Evolutionary conservation across 1,140 invertebrate genomes (phyloP).

Genomic region (Platyura marginata): DNA sequence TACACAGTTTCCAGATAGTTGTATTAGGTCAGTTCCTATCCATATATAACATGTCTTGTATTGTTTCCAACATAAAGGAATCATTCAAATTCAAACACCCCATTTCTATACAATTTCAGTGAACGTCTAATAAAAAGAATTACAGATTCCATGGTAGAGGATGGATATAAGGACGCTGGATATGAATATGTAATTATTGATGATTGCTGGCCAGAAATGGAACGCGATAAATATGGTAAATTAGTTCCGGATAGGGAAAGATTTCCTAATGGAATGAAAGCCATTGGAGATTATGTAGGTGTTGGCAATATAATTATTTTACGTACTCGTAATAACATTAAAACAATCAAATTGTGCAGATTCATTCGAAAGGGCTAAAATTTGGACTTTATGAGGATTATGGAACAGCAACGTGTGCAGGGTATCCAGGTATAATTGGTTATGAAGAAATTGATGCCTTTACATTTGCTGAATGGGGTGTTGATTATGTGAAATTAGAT

Average conservation of each 20-base stretch:
- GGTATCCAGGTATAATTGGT: constrained; percentile 65
- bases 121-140: constrained; percentile 63
- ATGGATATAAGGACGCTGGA: constrained; percentile 62
- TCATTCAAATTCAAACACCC: no score
- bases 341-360: constrained; percentile 26
- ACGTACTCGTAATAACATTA: no score
- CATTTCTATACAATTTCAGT: constrained; percentile 29
- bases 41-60: background rate
- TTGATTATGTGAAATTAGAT: constrained; percentile 81
- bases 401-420: constrained; percentile 64
- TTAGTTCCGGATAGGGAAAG: constrained; percentile 52
- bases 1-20: constrained; percentile 78
- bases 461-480: constrained; percentile 73
- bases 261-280: constrained; percentile 70
- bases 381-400: constrained; percentile 82
- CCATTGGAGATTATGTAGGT: constrained; percentile 64
- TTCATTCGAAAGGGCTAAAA: constrained; percentile 62
- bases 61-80: background rate
- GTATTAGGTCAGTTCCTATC: constrained; percentile 53
- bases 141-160: constrained; percentile 53
- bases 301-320: background rate
- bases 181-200: constrained; percentile 78
- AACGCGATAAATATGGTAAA: constrained; percentile 39
- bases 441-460: constrained; percentile 59
- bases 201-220: constrained; percentile 68